Evolutionary conservation across 2,888 invertebrate species (phyloP).

Genomic region (Chironomus riparius): DNA sequence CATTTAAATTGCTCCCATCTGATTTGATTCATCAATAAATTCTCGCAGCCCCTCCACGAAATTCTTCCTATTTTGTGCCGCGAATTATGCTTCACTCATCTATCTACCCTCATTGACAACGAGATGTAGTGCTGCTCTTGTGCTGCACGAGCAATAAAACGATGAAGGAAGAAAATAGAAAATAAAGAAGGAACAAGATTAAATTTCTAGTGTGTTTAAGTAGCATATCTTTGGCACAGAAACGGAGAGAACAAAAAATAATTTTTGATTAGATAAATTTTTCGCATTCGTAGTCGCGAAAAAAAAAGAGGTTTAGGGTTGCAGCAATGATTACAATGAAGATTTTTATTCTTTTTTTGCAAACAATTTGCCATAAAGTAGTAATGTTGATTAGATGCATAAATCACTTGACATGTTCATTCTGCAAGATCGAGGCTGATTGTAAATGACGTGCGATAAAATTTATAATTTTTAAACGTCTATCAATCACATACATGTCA

Average conservation of each 20-base stretch:
- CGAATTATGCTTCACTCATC: not conserved
- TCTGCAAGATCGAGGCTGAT: too few relatives aligned
- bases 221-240: constrained; percentile 4
- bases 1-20: constrained; percentile 28
- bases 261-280: constrained; percentile 16
- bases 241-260: too few relatives aligned
- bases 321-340: not conserved
- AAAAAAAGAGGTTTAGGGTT: not conserved
- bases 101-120: not conserved
- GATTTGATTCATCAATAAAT: constrained; percentile 27
- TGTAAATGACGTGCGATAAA: too few relatives aligned
- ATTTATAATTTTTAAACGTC: too few relatives aligned
- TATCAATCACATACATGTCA: too few relatives aligned
- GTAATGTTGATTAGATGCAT: not conserved
- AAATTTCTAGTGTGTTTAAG: constrained; percentile 15
- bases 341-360: not conserved
- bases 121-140: not conserved
- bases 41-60: constrained; percentile 13
- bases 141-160: not conserved
- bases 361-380: constrained; percentile 1
- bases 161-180: not conserved
- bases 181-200: constrained; percentile 7
- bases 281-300: not conserved
- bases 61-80: not conserved
- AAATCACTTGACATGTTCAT: not conserved